These are phyloP conservation scores for Trichomalopsis sarcophagae DNA, from an alignment of 1,140 invertebrate genomes.

Conservation along the genomic window DNA sequence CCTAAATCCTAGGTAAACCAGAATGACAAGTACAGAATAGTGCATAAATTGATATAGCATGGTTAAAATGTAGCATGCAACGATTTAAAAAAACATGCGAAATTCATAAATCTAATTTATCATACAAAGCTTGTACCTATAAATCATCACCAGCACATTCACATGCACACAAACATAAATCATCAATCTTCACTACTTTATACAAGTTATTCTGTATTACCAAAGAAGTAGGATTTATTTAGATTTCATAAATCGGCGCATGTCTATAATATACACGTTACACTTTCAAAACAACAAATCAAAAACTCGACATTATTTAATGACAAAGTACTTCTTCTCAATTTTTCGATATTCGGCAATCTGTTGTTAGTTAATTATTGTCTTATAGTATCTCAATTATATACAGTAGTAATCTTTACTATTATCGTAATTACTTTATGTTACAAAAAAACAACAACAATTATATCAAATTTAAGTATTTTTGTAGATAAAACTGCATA, in stretches of 20 bases:
- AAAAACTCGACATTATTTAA: too few relatives aligned
- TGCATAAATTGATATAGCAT: constrained; percentile 31
- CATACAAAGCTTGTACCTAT: background rate
- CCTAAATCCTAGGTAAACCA: constrained; percentile 16
- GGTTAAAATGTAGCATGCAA: constrained; percentile 51
- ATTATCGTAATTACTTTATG: background rate
- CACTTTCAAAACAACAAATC: background rate
- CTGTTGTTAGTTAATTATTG: background rate
- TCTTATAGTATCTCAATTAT: background rate
- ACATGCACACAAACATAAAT: constrained; percentile 10
- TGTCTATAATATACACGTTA: background rate
- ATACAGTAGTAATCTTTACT: background rate
- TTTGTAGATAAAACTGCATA: background rate
- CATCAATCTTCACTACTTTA: constrained; percentile 22
- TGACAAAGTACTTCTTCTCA: background rate
- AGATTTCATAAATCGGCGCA: background rate
- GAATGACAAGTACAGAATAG: constrained; percentile 19
- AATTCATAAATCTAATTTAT: constrained; percentile 5
- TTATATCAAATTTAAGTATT: background rate
- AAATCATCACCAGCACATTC: constrained; percentile 21
- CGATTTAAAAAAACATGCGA: constrained; percentile 42
- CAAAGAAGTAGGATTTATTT: background rate
- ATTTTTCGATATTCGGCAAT: background rate
- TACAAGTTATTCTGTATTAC: constrained; percentile 33
- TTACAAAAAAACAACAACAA: background rate